Base-by-base conservation (phyloP, 2,797 vertebrate species). In the Lateolabrax maculatus region DNA sequence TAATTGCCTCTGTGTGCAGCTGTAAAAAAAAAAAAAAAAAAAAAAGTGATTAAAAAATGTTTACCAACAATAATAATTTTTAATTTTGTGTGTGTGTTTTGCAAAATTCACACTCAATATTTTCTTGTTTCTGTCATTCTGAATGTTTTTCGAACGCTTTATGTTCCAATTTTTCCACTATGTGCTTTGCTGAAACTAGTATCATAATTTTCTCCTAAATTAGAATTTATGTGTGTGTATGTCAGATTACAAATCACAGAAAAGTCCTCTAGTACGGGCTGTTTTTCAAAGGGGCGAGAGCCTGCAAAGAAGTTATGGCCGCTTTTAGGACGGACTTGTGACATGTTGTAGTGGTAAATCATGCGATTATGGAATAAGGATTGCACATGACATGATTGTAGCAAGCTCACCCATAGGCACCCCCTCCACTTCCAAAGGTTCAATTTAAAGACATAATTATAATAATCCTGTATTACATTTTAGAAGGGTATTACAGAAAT, bases 311-410 rank as follows among this genome's bases (percentile, higher is more conserved):
- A 9, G 4, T 63, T 18, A 66, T 43, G 6, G 53, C 63, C 65
- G 43, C 25, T 61, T n/a, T 62, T 48, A 63, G 16, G 60, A 67
- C 34, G 53, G 52, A 44, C 29, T 58, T 78, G 61, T 65, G 52
- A 65, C 13, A n/a, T 51, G n/a, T 27, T 72, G 39, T 58, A 48
- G 56, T 56, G 3, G 21, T 56, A 1, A 44, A 67, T 83, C 60
- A 75, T 60, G 60, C 60, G 70, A 81, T 49, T 69, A 10, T 61
- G 29, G 21, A 41, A 69, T 36, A 55, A 65, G 27, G n/a, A 36
- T 21, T 49, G 43, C 62, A 81, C 70, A 81, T 72, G 61, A 70
- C 65, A 74, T 61, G 49, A 25, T 43, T 62, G 48, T 12, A 61
- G 52, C 41, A 37, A 55, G 37, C 46, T 64, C 55, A 79, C 58